phyloP scores from a whole-genome alignment of 2,888 invertebrate species.

The Microctonus brassicae region DNA sequence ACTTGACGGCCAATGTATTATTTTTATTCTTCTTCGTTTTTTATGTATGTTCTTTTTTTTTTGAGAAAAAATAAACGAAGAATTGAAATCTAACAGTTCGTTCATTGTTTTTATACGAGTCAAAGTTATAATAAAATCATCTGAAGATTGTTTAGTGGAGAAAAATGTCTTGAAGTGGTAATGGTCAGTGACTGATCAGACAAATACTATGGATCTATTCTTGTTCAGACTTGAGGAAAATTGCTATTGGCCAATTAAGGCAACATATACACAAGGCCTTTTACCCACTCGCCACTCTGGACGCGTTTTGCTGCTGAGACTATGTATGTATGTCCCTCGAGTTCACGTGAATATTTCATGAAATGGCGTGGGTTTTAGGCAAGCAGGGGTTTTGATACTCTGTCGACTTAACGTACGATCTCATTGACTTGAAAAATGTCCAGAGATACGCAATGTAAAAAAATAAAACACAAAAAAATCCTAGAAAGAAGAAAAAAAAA shows the following conservation, averaged over 20 bases:
- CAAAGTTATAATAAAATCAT: neutral
- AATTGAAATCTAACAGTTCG: neutral
- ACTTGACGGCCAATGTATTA: slow-evolving; percentile 12
- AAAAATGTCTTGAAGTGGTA: slow-evolving; percentile 25
- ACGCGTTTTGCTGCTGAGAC: neutral
- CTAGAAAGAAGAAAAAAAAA: neutral
- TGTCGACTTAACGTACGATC: slow-evolving; percentile 12
- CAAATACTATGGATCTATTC: neutral
- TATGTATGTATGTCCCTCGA: slow-evolving; percentile 10
- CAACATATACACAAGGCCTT: slow-evolving; percentile 10
- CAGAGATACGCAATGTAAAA: no score
- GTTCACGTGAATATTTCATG: slow-evolving; percentile 26
- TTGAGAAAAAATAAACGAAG: neutral
- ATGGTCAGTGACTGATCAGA: slow-evolving; percentile 21
- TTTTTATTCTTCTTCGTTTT: neutral
- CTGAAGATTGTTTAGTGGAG: neutral
- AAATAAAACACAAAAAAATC: neutral
- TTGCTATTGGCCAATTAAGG: slow-evolving; percentile 46
- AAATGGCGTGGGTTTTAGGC: neutral
- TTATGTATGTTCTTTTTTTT: neutral
- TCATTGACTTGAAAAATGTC: slow-evolving; percentile 24
- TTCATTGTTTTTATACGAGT: neutral
- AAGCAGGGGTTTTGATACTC: neutral
- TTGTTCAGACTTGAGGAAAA: slow-evolving; percentile 29
- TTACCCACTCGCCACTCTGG: neutral